Conservation (phyloP, 92 coral and sea anemone genomes). For the Epizoanthus illoricatus region DNA sequence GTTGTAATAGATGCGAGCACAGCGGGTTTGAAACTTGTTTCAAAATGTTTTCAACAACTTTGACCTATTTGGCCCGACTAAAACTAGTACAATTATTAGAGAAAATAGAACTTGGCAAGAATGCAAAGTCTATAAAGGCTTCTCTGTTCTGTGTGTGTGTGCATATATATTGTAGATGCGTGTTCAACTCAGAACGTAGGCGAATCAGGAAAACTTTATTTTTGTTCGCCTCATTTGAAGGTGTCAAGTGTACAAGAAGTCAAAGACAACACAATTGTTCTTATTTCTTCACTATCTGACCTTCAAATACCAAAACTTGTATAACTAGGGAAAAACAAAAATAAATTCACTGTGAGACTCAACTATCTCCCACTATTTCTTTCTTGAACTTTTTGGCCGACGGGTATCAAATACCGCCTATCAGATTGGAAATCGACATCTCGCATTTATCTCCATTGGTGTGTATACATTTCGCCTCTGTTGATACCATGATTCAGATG, state of each 20-base stretch:
- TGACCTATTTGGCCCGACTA: not conserved
- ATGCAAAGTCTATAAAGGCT: no score
- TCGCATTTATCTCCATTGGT: constrained; percentile 32
- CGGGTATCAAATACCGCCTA: constrained; percentile 38
- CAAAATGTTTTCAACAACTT: not conserved
- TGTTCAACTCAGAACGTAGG: no score
- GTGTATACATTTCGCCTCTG: constrained; percentile 46
- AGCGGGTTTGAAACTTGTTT: not conserved
- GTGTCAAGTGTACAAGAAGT: constrained; percentile 1
- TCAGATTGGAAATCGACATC: constrained; percentile 46
- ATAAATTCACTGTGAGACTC: not conserved
- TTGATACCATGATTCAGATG: constrained; percentile 47
- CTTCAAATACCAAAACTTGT: constrained; percentile 1
- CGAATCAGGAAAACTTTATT: not conserved
- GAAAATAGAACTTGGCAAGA: no score
- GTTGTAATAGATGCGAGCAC: not conserved
- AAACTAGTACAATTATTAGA: not conserved
- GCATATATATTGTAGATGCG: no score
- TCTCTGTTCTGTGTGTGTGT: no score
- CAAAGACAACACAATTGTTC: not conserved
- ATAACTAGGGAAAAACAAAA: not conserved
- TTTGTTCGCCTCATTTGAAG: not conserved
- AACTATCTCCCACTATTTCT: not conserved
- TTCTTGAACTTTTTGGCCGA: constrained; percentile 26
- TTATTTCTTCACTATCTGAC: constrained; percentile 6